These are phyloP conservation scores for Callospermophilus lateralis DNA, from an alignment of 2,113 vertebrate genomes.

Conservation along the genomic window DNA sequence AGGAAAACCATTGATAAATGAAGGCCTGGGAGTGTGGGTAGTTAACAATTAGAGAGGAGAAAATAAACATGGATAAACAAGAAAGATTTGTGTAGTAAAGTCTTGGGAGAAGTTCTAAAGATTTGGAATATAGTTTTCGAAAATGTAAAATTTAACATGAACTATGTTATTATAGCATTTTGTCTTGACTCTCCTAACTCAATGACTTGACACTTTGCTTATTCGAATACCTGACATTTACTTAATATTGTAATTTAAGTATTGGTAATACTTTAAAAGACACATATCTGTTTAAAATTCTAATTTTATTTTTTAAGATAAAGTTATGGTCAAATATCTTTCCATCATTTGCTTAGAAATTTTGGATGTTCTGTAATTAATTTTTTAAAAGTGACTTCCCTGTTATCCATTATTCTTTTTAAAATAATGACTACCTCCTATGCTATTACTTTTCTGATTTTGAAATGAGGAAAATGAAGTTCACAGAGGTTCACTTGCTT, in stretches of 20 bases:
- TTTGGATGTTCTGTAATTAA: background rate
- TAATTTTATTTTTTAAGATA: slow-evolving; percentile 29
- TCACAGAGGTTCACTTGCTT: background rate
- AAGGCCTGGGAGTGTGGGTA: background rate
- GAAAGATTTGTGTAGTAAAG: background rate
- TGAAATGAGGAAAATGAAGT: background rate
- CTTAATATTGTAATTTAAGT: background rate
- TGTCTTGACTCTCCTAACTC: background rate
- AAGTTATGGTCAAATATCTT: background rate
- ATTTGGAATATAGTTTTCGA: background rate
- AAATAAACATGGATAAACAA: background rate
- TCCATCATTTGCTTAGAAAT: background rate
- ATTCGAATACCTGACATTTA: background rate
- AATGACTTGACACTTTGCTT: background rate
- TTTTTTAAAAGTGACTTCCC: background rate
- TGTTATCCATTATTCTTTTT: background rate
- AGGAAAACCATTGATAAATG: background rate
- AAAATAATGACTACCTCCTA: background rate
- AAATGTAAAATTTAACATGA: background rate
- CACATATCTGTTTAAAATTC: background rate
- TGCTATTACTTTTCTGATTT: background rate
- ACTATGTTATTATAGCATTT: background rate
- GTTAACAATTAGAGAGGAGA: background rate
- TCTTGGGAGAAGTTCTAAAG: background rate
- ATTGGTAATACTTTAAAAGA: background rate